Evolutionary conservation across 2,797 vertebrate genomes (phyloP).

Genomic region (Oryzias dopingdopingensis): DNA sequence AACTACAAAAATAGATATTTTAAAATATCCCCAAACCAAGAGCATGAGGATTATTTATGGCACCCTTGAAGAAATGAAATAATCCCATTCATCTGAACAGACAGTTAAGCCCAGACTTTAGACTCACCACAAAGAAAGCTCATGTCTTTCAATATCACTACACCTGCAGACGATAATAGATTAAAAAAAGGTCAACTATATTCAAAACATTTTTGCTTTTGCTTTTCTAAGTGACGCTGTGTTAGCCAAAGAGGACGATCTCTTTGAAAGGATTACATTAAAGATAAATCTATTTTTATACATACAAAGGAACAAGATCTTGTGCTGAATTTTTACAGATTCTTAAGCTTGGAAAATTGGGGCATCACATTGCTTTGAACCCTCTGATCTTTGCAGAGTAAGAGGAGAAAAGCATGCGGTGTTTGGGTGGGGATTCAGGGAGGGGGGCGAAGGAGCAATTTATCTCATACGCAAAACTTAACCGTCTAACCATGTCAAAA

Average conservation of each 20-base stretch:
- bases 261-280: slow-evolving; percentile 89
- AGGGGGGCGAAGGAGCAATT: slow-evolving; percentile 74
- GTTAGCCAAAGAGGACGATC: slow-evolving; percentile 88
- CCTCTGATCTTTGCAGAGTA: slow-evolving; percentile 78
- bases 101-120: slow-evolving; percentile 59
- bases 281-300: slow-evolving; percentile 97
- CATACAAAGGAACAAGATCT: slow-evolving; percentile 90
- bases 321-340: slow-evolving; percentile 96
- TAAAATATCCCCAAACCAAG: slow-evolving; percentile 68
- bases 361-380: slow-evolving; percentile 84
- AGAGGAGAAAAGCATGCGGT: slow-evolving; percentile 72
- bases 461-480: slow-evolving; percentile 70
- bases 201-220: slow-evolving; percentile 81
- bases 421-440: slow-evolving; percentile 77
- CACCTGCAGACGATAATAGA: slow-evolving; percentile 76
- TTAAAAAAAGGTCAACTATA: slow-evolving; percentile 79
- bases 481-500: slow-evolving; percentile 60
- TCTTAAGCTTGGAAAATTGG: slow-evolving; percentile 90
- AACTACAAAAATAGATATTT: slow-evolving; percentile 64
- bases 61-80: slow-evolving; percentile 65
- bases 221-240: slow-evolving; percentile 87
- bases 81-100: slow-evolving; percentile 61
- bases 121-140: slow-evolving; percentile 70
- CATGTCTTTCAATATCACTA: slow-evolving; percentile 74
- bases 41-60: slow-evolving; percentile 68